These are phyloP conservation scores for Drosophila pseudotalamancana DNA, from an alignment of 2,888 invertebrate genomes.

Conservation along the genomic window DNA sequence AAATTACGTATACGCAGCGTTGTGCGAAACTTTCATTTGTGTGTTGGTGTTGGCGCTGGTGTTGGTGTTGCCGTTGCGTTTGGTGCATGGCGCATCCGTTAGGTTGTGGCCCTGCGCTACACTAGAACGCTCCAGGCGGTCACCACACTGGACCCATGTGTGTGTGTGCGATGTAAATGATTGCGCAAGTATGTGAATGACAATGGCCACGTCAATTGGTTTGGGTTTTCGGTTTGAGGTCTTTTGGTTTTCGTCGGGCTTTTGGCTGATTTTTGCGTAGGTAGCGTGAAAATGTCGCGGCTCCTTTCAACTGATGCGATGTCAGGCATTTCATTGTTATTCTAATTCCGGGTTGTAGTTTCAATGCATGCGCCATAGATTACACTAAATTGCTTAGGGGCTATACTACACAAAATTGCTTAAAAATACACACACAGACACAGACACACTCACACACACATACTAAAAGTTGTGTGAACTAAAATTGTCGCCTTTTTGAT, in stretches of 20 bases:
- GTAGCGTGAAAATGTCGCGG: constrained; percentile 38
- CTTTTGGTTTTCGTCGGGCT: constrained; percentile 16
- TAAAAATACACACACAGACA: background rate
- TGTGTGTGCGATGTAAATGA: constrained; percentile 44
- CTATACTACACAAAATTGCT: constrained; percentile 15
- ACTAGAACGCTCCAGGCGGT: constrained; percentile 57
- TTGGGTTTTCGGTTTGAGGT: constrained; percentile 38
- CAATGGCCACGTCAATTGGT: constrained; percentile 76
- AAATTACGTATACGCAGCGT: constrained; percentile 77
- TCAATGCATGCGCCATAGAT: constrained; percentile 54
- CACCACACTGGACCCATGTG: constrained; percentile 44
- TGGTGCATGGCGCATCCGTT: constrained; percentile 41
- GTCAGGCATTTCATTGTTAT: constrained; percentile 76
- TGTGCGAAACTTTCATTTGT: constrained; percentile 63
- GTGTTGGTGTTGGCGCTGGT: constrained; percentile 17
- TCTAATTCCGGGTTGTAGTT: constrained; percentile 66
- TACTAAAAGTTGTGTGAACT: constrained; percentile 20
- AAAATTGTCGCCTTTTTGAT: constrained; percentile 45
- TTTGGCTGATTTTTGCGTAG: constrained; percentile 55
- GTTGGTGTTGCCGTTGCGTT: constrained; percentile 6
- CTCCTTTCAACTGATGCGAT: constrained; percentile 37
- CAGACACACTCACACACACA: background rate
- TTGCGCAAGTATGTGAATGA: constrained; percentile 63
- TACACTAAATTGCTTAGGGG: constrained; percentile 58
- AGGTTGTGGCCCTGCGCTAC: constrained; percentile 26